Base-by-base conservation (phyloP, 2,888 invertebrate species). In the Auanema sp. region DNA sequence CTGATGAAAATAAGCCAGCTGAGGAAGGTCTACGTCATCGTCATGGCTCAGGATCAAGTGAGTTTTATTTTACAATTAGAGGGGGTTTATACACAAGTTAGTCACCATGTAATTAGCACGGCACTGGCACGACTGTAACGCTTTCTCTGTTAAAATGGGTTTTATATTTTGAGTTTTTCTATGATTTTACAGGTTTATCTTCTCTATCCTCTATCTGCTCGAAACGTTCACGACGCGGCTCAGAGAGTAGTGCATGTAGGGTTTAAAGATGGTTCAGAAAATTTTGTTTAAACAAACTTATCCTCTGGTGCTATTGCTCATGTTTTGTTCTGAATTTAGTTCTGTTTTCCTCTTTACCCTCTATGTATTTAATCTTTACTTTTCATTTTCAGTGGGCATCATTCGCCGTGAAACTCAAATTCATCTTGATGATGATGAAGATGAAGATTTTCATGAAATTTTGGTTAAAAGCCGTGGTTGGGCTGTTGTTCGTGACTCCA, bases 401-500 rank as follows among this genome's bases (percentile, higher is more conserved):
- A 76, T 76, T 61, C 65, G 67, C 49, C 65, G 77, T 6, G 74
- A 75, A 55, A 74, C 77, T 14, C 72, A 74, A 65, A 68, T 76
- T 61, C 65, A 69, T 56, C 67, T 76, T 24, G 78, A 79, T 54
- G 76, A 76, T 44, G 69, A 73, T 47, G 71, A 72, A 16, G 60
- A 69, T 43, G 71, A 74, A 10, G 66, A 63, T 33, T 59, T 65
- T 33, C 69, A 69, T 43, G 70, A 72, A 53, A 72, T 78, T 24
- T 69, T 69, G 21, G 79, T 80, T 43, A 76, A 68, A 60, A 78
- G 75, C 60, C 72, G 80, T 18, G 80, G 79, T 43, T 79, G 79
- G 79, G 79, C 79, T 40, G 75, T 78, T 6, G 77, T 79, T 21
- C 68, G 75, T 0, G 82, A 82, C 58, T 78, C 77, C 0, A 68